Evolutionary conservation across 2,888 invertebrate species (phyloP), one percentile per base, ranked within the genome.

Genomic region (Erannis defoliaria): DNA sequence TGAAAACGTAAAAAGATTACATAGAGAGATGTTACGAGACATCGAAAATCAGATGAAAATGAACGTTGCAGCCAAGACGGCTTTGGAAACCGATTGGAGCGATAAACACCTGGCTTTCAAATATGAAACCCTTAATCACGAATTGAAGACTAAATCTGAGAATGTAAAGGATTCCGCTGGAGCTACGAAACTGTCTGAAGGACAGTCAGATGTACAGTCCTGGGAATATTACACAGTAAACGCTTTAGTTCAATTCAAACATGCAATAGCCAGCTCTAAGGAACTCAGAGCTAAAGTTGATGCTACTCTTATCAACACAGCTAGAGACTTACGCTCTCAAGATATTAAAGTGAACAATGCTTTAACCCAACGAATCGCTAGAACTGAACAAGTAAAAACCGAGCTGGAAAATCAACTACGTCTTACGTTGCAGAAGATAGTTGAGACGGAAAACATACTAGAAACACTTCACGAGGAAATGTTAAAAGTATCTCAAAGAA

Each of bases 31-130:
- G 40, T 80, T 96, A 8, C 93, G 94, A 64, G 96, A 96, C 66
- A 94, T 97, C 0, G 95, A 96, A 57, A 89, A 93, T 51, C 97
- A 97, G 79, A 87, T 96, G 72, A 81, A 94, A 19, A 95, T 96
- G 79, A 96, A 97, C 74, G 95, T 96, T 50, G 95, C 96, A 0
- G 95, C 96, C 0, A 97, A 98, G 77, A 94, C 95, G 66, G 94
- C 96, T 21, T 82, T 98, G 63, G 98, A 98, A 88, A 95, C 94
- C 67, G 98, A 98, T 81, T 98, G 98, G 97, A 97, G 97, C 72
- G 97, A 98, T 80, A 98, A 98, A 88, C 94, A 94, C 68, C 95
- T 97, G 68, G 95, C 97, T 0, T 95, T 96, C 73, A 95, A 96
- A 74, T 95, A 97, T 38, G 98, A 98, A 75, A 94, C 95, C 0